Evolutionary conservation across 2,797 vertebrate species (phyloP).

Genomic region (Nothura maculosa): DNA sequence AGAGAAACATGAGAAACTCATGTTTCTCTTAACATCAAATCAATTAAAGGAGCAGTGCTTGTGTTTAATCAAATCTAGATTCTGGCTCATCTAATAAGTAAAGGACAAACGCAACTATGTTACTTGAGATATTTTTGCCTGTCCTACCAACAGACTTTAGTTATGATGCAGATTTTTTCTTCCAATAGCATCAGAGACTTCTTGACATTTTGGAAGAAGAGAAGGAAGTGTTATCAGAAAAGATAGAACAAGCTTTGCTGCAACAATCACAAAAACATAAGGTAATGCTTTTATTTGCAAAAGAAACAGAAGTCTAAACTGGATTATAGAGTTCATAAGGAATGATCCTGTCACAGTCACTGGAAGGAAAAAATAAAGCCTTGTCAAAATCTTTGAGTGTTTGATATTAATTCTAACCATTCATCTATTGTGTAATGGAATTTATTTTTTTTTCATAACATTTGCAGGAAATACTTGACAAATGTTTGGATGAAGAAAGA

Average conservation of each 20-base stretch:
- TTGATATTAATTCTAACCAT: background rate
- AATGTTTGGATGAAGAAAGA: slow-evolving; percentile 81
- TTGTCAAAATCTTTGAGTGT: background rate
- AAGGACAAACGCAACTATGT: background rate
- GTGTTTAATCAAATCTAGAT: background rate
- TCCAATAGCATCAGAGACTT: slow-evolving; percentile 79
- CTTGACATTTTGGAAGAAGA: slow-evolving; percentile 81
- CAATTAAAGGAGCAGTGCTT: background rate
- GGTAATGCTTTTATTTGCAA: slow-evolving; percentile 59
- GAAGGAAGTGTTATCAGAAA: slow-evolving; percentile 71
- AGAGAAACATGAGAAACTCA: too few relatives aligned
- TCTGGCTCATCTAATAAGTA: background rate
- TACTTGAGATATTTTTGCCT: background rate
- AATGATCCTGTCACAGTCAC: background rate
- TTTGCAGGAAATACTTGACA: slow-evolving; percentile 79
- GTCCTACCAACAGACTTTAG: background rate
- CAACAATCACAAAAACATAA: slow-evolving; percentile 78
- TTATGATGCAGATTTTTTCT: slow-evolving; percentile 18
- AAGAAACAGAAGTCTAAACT: background rate
- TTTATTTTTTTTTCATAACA: background rate
- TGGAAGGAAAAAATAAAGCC: background rate
- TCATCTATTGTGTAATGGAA: background rate
- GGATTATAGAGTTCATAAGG: background rate
- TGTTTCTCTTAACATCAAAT: background rate
- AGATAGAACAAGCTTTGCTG: slow-evolving; percentile 77